Percentiles rank a stretch among this genome's conserved stretches.
phyloP scores from a whole-genome alignment of 2,113 vertebrate species.

The Apteryx owenii region DNA sequence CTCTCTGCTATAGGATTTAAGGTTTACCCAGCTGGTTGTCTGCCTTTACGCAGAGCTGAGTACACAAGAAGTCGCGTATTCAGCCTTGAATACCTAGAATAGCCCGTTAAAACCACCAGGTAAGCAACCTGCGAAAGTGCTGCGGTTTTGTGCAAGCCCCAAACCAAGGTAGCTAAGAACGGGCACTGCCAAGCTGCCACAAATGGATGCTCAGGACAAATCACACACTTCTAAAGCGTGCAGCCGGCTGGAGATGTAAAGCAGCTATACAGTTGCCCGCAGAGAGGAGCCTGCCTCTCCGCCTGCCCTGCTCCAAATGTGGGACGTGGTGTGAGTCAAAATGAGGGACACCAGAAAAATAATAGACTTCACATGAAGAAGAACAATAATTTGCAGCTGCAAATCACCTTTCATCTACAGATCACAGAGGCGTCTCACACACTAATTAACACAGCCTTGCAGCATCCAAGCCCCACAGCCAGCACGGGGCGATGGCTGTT shows the following conservation, averaged over 20 bases:
- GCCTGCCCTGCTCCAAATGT: not conserved
- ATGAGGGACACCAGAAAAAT: conserved; percentile 41
- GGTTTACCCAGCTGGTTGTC: not conserved
- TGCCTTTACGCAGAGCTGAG: not conserved
- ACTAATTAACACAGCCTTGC: not conserved
- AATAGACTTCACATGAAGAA: conserved; percentile 35
- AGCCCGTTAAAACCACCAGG: not conserved
- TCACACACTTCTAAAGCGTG: rapidly evolving
- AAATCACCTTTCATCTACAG: conserved; percentile 63
- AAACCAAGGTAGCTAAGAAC: not conserved
- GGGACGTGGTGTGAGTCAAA: conserved; percentile 6
- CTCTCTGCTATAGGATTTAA: not conserved
- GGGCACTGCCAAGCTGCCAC: not conserved
- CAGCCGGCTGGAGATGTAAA: not conserved
- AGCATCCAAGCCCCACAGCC: conserved; percentile 27
- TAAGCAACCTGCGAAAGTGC: not conserved
- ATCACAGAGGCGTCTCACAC: conserved; percentile 46
- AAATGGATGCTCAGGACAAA: not conserved
- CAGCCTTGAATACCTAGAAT: rapidly evolving
- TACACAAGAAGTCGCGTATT: not conserved
- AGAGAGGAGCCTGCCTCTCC: not conserved
- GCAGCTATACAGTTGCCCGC: not conserved
- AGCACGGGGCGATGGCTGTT: not conserved
- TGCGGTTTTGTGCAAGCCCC: not conserved
- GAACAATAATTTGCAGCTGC: conserved; percentile 51